Conservation (phyloP, 2,888 invertebrate genomes). For the Eristalis pertinax region DNA sequence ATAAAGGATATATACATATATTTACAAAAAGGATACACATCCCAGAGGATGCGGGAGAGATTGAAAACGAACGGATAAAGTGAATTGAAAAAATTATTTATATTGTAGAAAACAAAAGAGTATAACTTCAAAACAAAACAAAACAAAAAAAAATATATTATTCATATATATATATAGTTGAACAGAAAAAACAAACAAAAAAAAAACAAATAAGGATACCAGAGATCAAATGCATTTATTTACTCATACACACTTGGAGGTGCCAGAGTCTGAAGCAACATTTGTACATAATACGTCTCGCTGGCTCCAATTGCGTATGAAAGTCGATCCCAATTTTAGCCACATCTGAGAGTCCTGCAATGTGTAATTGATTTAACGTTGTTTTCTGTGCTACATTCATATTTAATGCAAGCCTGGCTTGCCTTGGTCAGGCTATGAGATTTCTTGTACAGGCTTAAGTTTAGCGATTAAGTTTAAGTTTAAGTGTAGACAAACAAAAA, state of each 20-base stretch:
- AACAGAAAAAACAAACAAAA: slow-evolving; percentile 3
- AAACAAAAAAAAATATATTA: not conserved
- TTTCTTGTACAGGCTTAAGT: slow-evolving; percentile 52
- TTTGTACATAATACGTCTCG: slow-evolving; percentile 34
- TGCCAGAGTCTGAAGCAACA: slow-evolving; percentile 8
- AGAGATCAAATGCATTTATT: slow-evolving; percentile 71
- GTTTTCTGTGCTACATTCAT: slow-evolving; percentile 60
- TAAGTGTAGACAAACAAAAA: slow-evolving; percentile 39
- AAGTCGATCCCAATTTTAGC: slow-evolving; percentile 2
- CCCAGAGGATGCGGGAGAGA: not conserved
- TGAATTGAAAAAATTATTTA: slow-evolving; percentile 68
- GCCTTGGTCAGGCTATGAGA: not conserved
- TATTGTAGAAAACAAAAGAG: slow-evolving; percentile 51
- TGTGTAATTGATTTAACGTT: not conserved
- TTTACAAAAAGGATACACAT: slow-evolving; percentile 58
- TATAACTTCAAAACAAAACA: slow-evolving; percentile 7
- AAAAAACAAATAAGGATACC: slow-evolving; percentile 45
- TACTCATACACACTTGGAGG: slow-evolving; percentile 57
- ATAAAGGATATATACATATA: slow-evolving; percentile 53
- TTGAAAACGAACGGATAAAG: slow-evolving; percentile 38
- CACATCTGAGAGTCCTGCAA: not conserved
- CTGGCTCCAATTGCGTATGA: slow-evolving; percentile 50
- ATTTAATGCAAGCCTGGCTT: slow-evolving; percentile 5
- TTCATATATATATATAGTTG: slow-evolving; percentile 12
- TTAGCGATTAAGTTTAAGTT: slow-evolving; percentile 46